phyloP scores from a whole-genome alignment of 2,888 invertebrate species.

The Rapana venosa region DNA sequence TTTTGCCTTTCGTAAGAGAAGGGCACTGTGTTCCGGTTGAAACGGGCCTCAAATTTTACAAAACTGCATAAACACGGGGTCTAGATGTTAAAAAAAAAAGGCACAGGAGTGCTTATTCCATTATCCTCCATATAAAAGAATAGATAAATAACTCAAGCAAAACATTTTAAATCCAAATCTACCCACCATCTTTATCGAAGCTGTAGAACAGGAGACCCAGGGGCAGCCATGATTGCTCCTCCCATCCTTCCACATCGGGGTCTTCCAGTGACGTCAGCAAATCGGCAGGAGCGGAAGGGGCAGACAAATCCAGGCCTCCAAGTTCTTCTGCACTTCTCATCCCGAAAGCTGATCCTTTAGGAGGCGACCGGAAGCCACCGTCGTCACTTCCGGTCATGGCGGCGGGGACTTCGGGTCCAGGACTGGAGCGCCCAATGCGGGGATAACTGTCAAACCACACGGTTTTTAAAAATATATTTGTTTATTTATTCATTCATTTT shows the following conservation, averaged over 20 bases:
- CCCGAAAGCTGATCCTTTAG: slow-evolving; percentile 8
- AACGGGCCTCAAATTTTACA: too few relatives aligned
- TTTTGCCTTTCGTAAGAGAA: too few relatives aligned
- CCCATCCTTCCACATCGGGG: slow-evolving; percentile 6
- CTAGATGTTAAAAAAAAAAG: too few relatives aligned
- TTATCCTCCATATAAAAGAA: too few relatives aligned
- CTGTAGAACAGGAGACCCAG: slow-evolving; percentile 29
- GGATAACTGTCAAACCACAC: slow-evolving; percentile 45
- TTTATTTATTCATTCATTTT: too few relatives aligned
- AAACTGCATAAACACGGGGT: too few relatives aligned
- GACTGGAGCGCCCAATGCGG: slow-evolving; percentile 49
- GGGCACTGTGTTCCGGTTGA: too few relatives aligned
- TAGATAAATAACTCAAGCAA: too few relatives aligned
- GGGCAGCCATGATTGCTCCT: slow-evolving; percentile 17
- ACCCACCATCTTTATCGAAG: slow-evolving; percentile 38
- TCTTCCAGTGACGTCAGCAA: neutral
- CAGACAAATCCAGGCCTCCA: neutral
- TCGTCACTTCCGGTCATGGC: neutral
- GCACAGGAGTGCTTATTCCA: too few relatives aligned
- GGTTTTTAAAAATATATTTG: too few relatives aligned
- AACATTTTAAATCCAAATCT: neutral
- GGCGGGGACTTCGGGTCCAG: neutral
- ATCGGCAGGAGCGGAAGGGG: neutral
- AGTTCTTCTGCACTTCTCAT: neutral
- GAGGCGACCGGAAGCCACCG: neutral